Percentiles rank a stretch among this genome's conserved stretches.
These are phyloP conservation scores for Drosophila testacea DNA, from an alignment of 2,888 invertebrate species.

Conservation along the genomic window DNA sequence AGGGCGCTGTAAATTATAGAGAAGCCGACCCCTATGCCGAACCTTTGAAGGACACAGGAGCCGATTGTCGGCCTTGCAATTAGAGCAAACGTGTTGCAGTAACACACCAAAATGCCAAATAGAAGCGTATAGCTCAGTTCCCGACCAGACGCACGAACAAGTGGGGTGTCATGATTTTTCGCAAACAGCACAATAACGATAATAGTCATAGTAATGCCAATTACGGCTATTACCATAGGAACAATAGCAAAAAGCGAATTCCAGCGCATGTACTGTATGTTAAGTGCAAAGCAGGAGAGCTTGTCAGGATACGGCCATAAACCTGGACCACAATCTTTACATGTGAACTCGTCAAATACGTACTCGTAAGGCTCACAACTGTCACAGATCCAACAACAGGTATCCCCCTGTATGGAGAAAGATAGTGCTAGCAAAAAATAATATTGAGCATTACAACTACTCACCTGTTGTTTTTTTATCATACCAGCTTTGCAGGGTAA, in stretches of 20 bases:
- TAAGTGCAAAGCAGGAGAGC: constrained; percentile 88
- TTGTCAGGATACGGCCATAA: constrained; percentile 88
- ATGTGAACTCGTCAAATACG: constrained; percentile 88
- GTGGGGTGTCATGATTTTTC: constrained; percentile 89
- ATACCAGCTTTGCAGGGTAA: constrained; percentile 89
- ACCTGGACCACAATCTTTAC: constrained; percentile 88
- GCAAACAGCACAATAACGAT: constrained; percentile 88
- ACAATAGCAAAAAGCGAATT: constrained; percentile 88
- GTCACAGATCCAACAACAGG: constrained; percentile 92
- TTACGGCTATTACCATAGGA: constrained; percentile 87
- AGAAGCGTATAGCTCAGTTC: constrained; percentile 92
- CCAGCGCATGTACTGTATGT: constrained; percentile 89
- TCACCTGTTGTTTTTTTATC: constrained; percentile 88
- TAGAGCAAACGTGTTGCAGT: constrained; percentile 90
- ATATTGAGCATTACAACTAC: not conserved
- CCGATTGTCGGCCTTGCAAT: constrained; percentile 88
- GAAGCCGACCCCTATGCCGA: constrained; percentile 90
- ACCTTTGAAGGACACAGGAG: constrained; percentile 88
- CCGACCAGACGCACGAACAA: constrained; percentile 92
- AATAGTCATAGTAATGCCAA: constrained; percentile 88
- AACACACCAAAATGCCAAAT: constrained; percentile 89
- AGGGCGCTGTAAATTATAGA: constrained; percentile 91
- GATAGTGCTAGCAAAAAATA: too few species aligned
- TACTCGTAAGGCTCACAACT: constrained; percentile 89
- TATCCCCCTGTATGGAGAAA: constrained; percentile 86